A percentile compares a stretch with the other conserved stretches of the same genome.
Conservation (phyloP, 2,113 vertebrate species). For the Podarcis cretensis region DNA sequence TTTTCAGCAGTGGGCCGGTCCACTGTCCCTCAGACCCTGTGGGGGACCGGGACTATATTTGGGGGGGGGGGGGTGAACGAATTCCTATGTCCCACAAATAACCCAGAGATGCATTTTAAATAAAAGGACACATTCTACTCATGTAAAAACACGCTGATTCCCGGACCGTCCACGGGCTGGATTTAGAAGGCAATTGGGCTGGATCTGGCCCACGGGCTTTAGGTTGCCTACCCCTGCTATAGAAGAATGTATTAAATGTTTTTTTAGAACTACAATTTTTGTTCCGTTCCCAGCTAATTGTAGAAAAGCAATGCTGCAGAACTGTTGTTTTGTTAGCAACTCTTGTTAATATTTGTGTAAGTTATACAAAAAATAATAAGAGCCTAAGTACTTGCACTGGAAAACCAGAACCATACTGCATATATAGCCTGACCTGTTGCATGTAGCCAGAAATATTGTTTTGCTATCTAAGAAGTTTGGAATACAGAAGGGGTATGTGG, state of each 20-base stretch:
- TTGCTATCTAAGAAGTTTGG: not conserved
- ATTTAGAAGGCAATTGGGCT: too few species aligned
- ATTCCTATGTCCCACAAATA: too few species aligned
- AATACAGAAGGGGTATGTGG: not conserved
- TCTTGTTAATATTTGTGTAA: not conserved
- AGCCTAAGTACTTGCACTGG: not conserved
- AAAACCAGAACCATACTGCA: not conserved
- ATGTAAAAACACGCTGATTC: too few species aligned
- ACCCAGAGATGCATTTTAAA: too few species aligned
- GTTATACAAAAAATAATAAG: not conserved
- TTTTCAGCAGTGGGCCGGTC: too few species aligned
- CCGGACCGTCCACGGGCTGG: too few species aligned
- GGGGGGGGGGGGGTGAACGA: too few species aligned
- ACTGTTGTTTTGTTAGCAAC: not conserved
- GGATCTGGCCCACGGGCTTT: too few species aligned
- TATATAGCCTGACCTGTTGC: not conserved
- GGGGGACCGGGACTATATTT: too few species aligned
- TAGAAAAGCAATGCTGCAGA: not conserved
- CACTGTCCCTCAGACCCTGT: too few species aligned
- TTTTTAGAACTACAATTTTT: not conserved
- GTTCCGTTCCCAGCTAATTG: not conserved
- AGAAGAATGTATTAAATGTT: not conserved
- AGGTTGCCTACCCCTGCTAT: not conserved
- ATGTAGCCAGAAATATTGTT: not conserved
- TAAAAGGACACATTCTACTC: too few species aligned